Evolutionary conservation across 2,113 vertebrate genomes (phyloP), one percentile per base, ranked within the genome.

Genomic region (Calidris pygmaea): DNA sequence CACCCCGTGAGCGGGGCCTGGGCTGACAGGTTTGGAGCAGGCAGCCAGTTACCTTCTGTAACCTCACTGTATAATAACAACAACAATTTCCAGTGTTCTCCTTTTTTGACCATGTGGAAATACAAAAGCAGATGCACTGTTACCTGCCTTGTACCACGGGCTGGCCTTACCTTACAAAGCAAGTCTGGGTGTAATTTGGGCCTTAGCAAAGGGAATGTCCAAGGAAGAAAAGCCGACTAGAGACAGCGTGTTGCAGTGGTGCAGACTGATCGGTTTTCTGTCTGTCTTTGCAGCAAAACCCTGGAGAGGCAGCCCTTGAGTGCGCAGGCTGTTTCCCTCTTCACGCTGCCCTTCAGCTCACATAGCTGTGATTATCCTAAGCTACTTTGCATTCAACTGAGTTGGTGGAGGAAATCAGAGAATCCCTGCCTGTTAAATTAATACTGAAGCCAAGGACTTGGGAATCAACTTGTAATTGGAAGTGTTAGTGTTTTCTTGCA

Each of bases 371-470:
- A 53, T 82, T 91, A 52, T 72, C 52, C 84, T 80, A 32, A 30
- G 66, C 80, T 76, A 23, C 77, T 95, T 88, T 58, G 71, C 74
- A 90, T 93, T 80, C 92, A 86, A 12, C 52, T 65, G 48, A 73
- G 53, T 3, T 83, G 63, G 35, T 43, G 84, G 39, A 80, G 47
- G 53, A 72, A 92, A 82, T 60, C 53, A 66, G 67, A 86, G 83
- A 75, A 92, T 90, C 35, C 59, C 80, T 3, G 7, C 34, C 81
- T 89, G 60, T 20, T 77, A 60, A 91, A 93, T 79, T 70, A 89
- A 74, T 62, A 67, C 34, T 70, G 77, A 88, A 80, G 72, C 75
- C 83, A 85, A 83, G 78, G 94, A 66, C 68, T 62, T 19, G 56
- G 56, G 72, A 66, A 93, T 29, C 43, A 56, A 53, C 65, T 85